Evolutionary conservation across 2,888 invertebrate genomes (phyloP).

Genomic region (Cyrtodaria siliqua): DNA sequence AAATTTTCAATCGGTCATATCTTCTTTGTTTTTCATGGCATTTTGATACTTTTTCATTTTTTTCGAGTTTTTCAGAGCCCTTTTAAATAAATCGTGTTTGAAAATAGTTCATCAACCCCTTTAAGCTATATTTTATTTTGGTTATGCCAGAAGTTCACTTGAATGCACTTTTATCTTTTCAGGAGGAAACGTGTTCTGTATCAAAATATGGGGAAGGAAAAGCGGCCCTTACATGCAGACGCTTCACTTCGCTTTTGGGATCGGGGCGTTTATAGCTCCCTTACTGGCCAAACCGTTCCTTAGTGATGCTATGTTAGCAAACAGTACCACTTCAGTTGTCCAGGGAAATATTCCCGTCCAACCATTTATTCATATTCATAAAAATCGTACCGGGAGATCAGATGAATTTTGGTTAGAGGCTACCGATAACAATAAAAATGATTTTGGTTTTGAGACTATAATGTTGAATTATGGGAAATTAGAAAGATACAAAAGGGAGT

Average conservation of each 20-base stretch:
- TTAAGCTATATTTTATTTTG: too few relatives aligned
- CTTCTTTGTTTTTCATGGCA: too few relatives aligned
- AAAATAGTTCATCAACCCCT: too few relatives aligned
- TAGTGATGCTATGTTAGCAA: slow-evolving; percentile 26
- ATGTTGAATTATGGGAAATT: too few relatives aligned
- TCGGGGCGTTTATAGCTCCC: slow-evolving; percentile 87
- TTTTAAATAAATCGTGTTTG: too few relatives aligned
- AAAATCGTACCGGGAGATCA: slow-evolving; percentile 2
- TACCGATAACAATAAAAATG: background rate
- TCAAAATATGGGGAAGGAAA: slow-evolving; percentile 83
- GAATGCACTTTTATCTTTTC: slow-evolving; percentile 46
- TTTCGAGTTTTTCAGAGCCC: too few relatives aligned
- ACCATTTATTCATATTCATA: slow-evolving; percentile 14
- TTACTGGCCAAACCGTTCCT: slow-evolving; percentile 86
- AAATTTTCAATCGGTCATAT: too few relatives aligned
- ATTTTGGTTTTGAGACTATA: background rate
- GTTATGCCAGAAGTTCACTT: too few relatives aligned
- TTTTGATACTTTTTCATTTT: too few relatives aligned
- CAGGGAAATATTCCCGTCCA: slow-evolving; percentile 49
- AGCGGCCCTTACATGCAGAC: slow-evolving; percentile 86
- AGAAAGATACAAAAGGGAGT: background rate
- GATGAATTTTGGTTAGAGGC: background rate
- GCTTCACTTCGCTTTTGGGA: slow-evolving; percentile 86
- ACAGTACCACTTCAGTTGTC: slow-evolving; percentile 23
- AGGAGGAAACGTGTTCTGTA: slow-evolving; percentile 86